A percentile compares a stretch with the other conserved stretches of the same genome.
These are phyloP conservation scores for Nannoperca australis DNA, from an alignment of 2,797 vertebrate genomes.

Conservation along the genomic window DNA sequence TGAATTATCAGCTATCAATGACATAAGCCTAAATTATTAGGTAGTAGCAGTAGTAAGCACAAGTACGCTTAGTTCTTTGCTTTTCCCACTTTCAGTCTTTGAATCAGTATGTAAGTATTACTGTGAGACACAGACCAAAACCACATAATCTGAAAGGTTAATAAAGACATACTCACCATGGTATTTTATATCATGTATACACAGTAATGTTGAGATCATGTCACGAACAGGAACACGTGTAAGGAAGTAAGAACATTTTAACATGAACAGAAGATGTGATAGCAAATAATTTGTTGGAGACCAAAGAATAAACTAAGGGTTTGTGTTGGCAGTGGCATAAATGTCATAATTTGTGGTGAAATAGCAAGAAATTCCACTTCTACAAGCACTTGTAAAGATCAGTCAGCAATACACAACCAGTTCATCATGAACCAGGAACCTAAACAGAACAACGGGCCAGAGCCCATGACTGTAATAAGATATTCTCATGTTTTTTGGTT, in stretches of 20 bases:
- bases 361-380: conserved; percentile 6
- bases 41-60: background rate
- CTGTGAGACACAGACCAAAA: background rate
- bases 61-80: background rate
- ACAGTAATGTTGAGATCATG: background rate
- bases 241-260: background rate
- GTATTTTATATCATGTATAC: conserved; percentile 14
- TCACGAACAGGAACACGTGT: background rate
- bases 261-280: conserved; percentile 1
- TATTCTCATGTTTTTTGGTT: background rate
- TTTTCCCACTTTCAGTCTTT: background rate
- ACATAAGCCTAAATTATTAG: too few relatives aligned
- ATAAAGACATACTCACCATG: background rate
- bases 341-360: background rate
- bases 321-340: conserved; percentile 4
- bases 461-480: background rate
- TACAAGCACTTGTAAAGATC: conserved; percentile 15
- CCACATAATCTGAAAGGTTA: conserved; percentile 13
- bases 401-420: conserved; percentile 9
- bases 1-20: too few relatives aligned
- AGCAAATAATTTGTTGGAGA: background rate
- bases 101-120: background rate
- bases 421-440: conserved; percentile 31
- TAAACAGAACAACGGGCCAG: conserved; percentile 39
- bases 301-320: conserved; percentile 29